Evolutionary conservation across 2,797 vertebrate species (phyloP), one percentile per base, ranked within the genome.

Genomic region (Etheostoma perlongum): DNA sequence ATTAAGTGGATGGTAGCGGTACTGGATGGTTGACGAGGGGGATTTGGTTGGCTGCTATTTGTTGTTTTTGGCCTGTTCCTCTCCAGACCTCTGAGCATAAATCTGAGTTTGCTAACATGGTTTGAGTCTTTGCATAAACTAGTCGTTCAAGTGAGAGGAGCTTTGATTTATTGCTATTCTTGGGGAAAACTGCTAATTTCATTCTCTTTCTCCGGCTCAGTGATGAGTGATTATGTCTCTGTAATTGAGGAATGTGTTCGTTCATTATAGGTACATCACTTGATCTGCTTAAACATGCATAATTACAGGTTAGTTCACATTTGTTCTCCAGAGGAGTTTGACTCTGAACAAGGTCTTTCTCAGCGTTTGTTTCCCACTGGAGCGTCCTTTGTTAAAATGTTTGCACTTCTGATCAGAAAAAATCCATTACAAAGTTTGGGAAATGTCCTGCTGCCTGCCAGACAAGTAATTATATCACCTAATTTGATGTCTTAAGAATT

Each of bases 141-240:
- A 44, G 69, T 52, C 16, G 3, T 40, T 15, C 67, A 62, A 73
- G 6, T 3, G 57, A 78, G 64, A 64, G 55, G 13, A 44, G 47
- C 78, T 81, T 67, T 85, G 81, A 85, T 84, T 78, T 79, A 78
- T 84, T 69, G 66, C 73, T 55, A 11, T 74, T 88, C 75, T 86
- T 30, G 36, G 36, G 19, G 5, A 84, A 85, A 81, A 36, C 53
- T 3, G 55, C 48, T 84, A 71, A 70, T 70, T 83, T 70, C 49
- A 54, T 75, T 76, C 36, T 48, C 33, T 70, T 51, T 67, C 61
- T 49, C 13, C 18, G 10, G 60, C 67, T 81, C 73, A 42, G 58
- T 42, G 70, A 73, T 81, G 80, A 86, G 44, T 48, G 77, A 84
- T 84, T 81, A 59, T 71, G 60, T 59, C 65, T 69, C 62, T 58